phyloP scores from a whole-genome alignment of 2,888 invertebrate genomes.

The Orgyia antiqua region DNA sequence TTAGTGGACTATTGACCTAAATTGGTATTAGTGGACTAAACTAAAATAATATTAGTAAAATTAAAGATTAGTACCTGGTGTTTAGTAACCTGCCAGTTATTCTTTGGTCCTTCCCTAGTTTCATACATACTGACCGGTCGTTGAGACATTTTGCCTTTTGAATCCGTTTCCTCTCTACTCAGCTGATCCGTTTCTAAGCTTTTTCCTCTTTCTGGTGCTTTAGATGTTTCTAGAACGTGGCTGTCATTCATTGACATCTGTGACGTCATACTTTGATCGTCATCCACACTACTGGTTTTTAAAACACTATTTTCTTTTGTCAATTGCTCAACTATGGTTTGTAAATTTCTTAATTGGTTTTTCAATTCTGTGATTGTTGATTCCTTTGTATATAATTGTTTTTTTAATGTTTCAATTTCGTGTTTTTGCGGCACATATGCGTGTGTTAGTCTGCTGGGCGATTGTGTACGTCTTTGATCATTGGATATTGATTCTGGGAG shows the following conservation, averaged over 20 bases:
- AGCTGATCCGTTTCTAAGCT: constrained; percentile 61
- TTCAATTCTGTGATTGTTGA: constrained; percentile 82
- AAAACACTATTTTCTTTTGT: constrained; percentile 89
- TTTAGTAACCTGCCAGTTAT: constrained; percentile 79
- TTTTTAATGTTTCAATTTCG: constrained; percentile 54
- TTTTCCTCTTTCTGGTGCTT: constrained; percentile 55
- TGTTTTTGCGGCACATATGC: constrained; percentile 26
- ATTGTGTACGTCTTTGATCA: constrained; percentile 33
- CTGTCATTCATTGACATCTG: constrained; percentile 58
- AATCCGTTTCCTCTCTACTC: constrained; percentile 68
- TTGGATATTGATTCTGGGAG: constrained; percentile 41
- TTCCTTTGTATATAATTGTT: constrained; percentile 81
- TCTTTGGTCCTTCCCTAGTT: constrained; percentile 83
- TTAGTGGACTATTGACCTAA: no score
- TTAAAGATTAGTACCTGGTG: constrained; percentile 73
- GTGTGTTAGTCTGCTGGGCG: constrained; percentile 29
- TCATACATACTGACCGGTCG: constrained; percentile 94
- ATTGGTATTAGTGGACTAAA: no score
- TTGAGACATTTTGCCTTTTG: constrained; percentile 72
- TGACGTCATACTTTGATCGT: constrained; percentile 60
- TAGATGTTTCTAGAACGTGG: constrained; percentile 36
- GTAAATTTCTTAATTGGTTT: constrained; percentile 79
- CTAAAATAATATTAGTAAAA: constrained; percentile 47
- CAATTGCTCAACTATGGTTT: constrained; percentile 85
- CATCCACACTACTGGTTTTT: constrained; percentile 78